phyloP scores from a whole-genome alignment of 2,797 vertebrate species.

The Phrynocephalus vlangalii region DNA sequence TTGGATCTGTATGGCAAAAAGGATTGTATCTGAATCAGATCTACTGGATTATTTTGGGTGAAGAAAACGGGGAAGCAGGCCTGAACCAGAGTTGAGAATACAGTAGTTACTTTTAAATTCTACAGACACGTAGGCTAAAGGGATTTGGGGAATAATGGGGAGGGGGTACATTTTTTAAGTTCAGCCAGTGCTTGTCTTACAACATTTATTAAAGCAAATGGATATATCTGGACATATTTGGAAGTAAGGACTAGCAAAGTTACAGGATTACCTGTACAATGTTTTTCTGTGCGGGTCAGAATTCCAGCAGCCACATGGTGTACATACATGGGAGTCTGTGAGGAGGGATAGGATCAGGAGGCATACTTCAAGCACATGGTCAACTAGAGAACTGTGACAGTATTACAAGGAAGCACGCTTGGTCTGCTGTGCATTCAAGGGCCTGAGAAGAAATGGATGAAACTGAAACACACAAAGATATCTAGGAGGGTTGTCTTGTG shows the following conservation, averaged over 20 bases:
- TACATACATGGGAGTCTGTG: background rate
- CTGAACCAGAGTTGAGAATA: too few relatives aligned
- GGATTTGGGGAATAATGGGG: too few relatives aligned
- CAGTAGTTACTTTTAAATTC: too few relatives aligned
- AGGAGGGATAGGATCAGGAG: background rate
- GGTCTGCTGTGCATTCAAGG: background rate
- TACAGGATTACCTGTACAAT: too few relatives aligned
- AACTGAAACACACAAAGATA: slow-evolving; percentile 66
- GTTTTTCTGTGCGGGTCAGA: background rate
- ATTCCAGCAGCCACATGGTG: background rate
- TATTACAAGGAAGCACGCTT: slow-evolving; percentile 4
- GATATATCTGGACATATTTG: too few relatives aligned
- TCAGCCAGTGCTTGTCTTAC: too few relatives aligned
- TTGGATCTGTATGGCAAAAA: background rate
- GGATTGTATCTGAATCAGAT: background rate
- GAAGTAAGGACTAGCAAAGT: too few relatives aligned
- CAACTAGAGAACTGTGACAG: background rate
- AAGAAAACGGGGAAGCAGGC: too few relatives aligned
- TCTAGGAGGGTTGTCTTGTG: slow-evolving; percentile 48
- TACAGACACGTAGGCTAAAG: too few relatives aligned
- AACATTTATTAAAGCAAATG: too few relatives aligned
- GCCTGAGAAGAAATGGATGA: slow-evolving; percentile 51
- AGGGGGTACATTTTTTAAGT: too few relatives aligned
- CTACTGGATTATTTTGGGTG: background rate
- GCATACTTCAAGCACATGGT: background rate